phyloP scores from a whole-genome alignment of 2,113 vertebrate genomes.

The Carlito syrichta region DNA sequence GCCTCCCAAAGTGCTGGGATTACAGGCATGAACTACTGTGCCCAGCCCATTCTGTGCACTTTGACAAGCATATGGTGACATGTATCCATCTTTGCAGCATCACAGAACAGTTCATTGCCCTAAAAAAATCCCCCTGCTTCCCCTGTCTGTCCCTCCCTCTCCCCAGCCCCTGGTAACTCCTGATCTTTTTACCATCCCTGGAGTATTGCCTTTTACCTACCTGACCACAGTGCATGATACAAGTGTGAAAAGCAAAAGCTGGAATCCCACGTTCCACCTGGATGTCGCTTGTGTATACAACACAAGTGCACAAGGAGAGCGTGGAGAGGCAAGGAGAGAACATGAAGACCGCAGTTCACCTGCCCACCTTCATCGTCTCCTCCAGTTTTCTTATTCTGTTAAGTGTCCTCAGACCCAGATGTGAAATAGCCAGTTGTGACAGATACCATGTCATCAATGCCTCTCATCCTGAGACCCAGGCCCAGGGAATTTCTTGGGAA shows the following conservation, averaged over 20 bases:
- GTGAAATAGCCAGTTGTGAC: neutral
- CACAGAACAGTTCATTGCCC: neutral
- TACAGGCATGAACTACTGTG: neutral
- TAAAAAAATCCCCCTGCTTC: neutral
- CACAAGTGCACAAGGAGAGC: accelerated
- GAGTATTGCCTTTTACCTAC: neutral
- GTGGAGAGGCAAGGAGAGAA: accelerated
- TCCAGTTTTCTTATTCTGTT: neutral
- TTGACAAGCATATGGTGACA: neutral
- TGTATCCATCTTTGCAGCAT: neutral
- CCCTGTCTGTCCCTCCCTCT: neutral
- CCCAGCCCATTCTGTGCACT: too few relatives aligned
- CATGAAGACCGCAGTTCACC: accelerated
- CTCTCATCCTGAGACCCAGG: too few relatives aligned
- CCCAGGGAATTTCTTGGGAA: neutral
- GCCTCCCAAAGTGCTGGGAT: neutral
- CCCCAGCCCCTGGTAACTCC: neutral
- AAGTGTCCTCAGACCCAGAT: neutral
- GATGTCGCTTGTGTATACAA: accelerated
- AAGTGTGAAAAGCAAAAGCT: neutral
- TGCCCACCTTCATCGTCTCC: neutral
- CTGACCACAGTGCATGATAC: neutral
- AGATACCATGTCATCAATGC: neutral
- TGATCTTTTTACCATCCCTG: neutral
- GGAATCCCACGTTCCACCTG: neutral